These are phyloP conservation scores for Charanyca ferruginea DNA, from an alignment of 2,888 invertebrate genomes.

Conservation along the genomic window DNA sequence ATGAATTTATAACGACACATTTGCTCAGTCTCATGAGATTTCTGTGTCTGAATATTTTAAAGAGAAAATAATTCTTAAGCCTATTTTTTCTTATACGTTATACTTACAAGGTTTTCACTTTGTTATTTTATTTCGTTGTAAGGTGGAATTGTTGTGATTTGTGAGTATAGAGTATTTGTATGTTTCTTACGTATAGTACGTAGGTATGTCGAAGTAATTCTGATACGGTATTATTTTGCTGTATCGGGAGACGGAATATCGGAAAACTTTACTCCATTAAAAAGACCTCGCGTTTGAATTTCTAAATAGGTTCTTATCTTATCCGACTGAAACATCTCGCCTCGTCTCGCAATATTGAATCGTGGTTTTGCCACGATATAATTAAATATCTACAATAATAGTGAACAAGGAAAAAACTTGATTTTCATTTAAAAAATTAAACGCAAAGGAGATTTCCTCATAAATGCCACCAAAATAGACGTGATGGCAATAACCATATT, in stretches of 20 bases:
- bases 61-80: slow-evolving; percentile 30
- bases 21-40: slow-evolving; percentile 24
- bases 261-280: no score
- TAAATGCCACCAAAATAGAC: background rate
- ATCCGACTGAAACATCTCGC: no score
- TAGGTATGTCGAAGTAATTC: slow-evolving; percentile 7
- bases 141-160: slow-evolving; percentile 33
- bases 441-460: no score
- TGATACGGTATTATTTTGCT: background rate
- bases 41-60: slow-evolving; percentile 40
- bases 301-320: no score
- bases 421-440: background rate
- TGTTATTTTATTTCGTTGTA: slow-evolving; percentile 38
- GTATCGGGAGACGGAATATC: background rate
- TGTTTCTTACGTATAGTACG: background rate
- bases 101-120: slow-evolving; percentile 24
- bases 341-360: no score
- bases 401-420: background rate
- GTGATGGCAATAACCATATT: background rate
- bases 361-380: no score
- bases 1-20: slow-evolving; percentile 54
- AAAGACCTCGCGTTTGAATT: no score
- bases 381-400: no score
- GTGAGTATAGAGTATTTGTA: background rate
- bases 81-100: slow-evolving; percentile 18